Conservation (phyloP, 2,888 invertebrate genomes). For the Orthonychiurus folsomi region DNA sequence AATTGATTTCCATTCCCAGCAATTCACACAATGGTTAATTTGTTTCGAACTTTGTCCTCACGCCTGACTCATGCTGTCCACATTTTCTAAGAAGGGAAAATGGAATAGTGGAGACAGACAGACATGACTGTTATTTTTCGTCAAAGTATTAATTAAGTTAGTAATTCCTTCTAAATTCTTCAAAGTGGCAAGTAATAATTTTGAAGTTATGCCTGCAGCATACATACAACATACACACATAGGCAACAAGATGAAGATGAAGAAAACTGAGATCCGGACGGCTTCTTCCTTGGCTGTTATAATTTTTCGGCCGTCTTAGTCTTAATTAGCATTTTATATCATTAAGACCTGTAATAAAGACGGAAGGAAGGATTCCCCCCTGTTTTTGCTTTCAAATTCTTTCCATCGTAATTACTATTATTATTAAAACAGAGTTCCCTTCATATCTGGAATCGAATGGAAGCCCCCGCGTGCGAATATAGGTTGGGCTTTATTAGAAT, state of each 20-base stretch:
- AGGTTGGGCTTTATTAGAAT: not conserved
- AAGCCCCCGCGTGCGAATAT: not conserved
- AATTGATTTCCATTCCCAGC: not conserved
- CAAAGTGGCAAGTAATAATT: not conserved
- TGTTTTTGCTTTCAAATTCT: not conserved
- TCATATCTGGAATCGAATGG: not conserved
- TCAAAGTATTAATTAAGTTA: not conserved
- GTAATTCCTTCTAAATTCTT: not conserved
- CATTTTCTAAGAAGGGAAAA: not conserved
- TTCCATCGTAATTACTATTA: not conserved
- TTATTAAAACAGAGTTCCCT: not conserved
- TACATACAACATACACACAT: not conserved
- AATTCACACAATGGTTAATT: not conserved
- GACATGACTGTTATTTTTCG: not conserved
- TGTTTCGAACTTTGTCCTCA: no score
- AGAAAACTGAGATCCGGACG: not conserved
- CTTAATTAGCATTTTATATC: constrained; percentile 42
- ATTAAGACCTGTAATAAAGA: constrained; percentile 36
- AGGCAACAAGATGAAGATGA: not conserved
- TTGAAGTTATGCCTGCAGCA: not conserved
- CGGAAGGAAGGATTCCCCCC: not conserved
- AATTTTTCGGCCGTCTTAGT: constrained; percentile 41
- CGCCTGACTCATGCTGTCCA: not conserved
- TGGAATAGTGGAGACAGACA: no score
- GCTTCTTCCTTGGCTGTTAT: constrained; percentile 21